Evolutionary conservation across 2,113 vertebrate species (phyloP).

Genomic region (Sarotherodon lohbergeri): DNA sequence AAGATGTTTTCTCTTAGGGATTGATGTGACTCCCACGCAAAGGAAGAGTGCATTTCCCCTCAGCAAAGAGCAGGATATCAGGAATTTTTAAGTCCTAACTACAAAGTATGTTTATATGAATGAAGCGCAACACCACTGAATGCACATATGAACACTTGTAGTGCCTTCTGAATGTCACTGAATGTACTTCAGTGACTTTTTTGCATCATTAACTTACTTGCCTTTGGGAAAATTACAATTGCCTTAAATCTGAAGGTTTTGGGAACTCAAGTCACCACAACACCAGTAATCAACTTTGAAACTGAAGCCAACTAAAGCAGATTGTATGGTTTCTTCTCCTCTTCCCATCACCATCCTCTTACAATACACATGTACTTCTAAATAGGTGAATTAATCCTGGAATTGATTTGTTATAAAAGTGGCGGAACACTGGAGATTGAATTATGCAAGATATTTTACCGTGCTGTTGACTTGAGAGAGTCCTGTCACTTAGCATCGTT

Average conservation of each 20-base stretch:
- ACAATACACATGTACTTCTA: background rate
- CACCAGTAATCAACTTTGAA: background rate
- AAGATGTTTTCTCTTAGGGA: slow-evolving; percentile 59
- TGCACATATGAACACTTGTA: background rate
- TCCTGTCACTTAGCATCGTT: slow-evolving; percentile 38
- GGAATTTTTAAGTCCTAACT: background rate
- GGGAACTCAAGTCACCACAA: slow-evolving; percentile 8
- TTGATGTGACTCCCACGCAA: slow-evolving; percentile 54
- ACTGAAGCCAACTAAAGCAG: slow-evolving; percentile 5
- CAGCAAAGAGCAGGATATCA: slow-evolving; percentile 46
- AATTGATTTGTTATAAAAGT: slow-evolving; percentile 36
- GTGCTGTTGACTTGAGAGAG: slow-evolving; percentile 15
- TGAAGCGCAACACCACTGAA: background rate
- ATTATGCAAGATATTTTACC: slow-evolving; percentile 19
- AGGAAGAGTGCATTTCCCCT: slow-evolving; percentile 51
- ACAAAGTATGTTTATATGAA: slow-evolving; percentile 13
- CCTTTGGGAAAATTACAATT: slow-evolving; percentile 39
- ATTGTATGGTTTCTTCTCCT: background rate
- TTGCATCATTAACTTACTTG: background rate
- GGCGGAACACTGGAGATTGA: slow-evolving; percentile 4
- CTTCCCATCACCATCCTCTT: background rate
- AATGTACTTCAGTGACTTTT: slow-evolving; percentile 28
- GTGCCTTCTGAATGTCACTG: background rate
- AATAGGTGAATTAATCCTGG: slow-evolving; percentile 16
- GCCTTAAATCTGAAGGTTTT: slow-evolving; percentile 28